Conservation (phyloP, 2,113 vertebrate species). For the Shinisaurus crocodilurus region DNA sequence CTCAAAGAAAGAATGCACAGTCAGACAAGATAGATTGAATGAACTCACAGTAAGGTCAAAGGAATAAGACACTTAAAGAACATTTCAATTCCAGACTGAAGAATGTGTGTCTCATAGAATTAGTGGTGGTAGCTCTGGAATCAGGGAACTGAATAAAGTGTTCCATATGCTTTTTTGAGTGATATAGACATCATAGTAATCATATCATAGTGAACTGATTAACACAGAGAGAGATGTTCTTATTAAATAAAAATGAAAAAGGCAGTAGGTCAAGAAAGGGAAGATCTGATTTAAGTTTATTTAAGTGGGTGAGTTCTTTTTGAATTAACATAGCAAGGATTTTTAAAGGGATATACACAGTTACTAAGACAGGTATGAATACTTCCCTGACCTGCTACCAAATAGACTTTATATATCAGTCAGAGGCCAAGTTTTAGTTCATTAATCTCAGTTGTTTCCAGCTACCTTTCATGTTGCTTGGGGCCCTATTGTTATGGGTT, state of each 20-base stretch:
- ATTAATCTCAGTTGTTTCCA: neutral
- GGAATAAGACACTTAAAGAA: neutral
- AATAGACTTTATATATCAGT: neutral
- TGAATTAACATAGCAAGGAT: neutral
- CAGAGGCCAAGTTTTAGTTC: neutral
- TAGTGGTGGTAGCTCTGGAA: constrained; percentile 4
- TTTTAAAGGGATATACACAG: neutral
- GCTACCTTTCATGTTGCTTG: too few relatives aligned
- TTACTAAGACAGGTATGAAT: neutral
- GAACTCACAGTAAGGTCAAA: neutral
- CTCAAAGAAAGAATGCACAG: neutral
- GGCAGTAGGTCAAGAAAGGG: neutral
- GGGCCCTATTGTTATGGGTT: neutral
- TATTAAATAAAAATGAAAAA: constrained; percentile 31
- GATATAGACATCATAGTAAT: constrained; percentile 23
- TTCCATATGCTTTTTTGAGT: constrained; percentile 21
- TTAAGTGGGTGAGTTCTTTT: neutral
- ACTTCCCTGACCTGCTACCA: neutral
- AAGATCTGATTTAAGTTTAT: constrained; percentile 17
- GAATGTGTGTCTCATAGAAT: constrained; percentile 15
- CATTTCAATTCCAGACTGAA: constrained; percentile 14
- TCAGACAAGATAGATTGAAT: neutral
- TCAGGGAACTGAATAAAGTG: neutral
- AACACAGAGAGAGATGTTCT: constrained; percentile 14
- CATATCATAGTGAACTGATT: constrained; percentile 27